Evolutionary conservation across 2,888 invertebrate species (phyloP).

Genomic region (Trisateles emortualis): DNA sequence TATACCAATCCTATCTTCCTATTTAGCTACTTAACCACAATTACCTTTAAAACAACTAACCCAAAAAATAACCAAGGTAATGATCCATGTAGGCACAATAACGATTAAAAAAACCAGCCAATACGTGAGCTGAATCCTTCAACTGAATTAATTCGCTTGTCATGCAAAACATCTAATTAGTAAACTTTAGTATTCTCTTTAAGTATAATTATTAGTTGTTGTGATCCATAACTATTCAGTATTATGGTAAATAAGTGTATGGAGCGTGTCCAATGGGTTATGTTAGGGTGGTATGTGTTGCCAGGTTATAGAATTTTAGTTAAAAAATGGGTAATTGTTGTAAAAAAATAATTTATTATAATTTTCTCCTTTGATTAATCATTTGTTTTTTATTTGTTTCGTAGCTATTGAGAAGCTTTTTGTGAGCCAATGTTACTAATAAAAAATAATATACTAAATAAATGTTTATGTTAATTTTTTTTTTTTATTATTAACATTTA

Average conservation of each 20-base stretch:
- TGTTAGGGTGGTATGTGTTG: background rate
- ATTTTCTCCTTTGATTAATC: no score
- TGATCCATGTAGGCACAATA: background rate
- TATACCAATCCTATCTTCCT: no score
- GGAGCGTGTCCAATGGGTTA: constrained; percentile 9
- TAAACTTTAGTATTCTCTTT: background rate
- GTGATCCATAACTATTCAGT: constrained; percentile 4
- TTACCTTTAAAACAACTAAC: background rate
- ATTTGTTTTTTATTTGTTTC: no score
- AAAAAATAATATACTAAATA: no score
- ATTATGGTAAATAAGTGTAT: constrained; percentile 15
- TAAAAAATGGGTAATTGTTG: background rate
- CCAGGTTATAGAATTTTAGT: background rate
- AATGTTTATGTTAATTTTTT: no score
- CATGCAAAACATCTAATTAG: constrained; percentile 11
- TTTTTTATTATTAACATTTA: no score
- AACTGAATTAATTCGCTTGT: background rate
- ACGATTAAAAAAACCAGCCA: background rate
- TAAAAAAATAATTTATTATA: no score
- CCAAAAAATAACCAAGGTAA: background rate
- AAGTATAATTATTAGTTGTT: background rate
- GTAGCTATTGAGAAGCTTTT: no score
- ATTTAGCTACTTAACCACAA: background rate
- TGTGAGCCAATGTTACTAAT: no score
- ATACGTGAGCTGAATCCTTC: constrained; percentile 22